Evolutionary conservation across 1,140 invertebrate genomes (phyloP), one percentile per base, ranked within the genome.

Genomic region (Lasioglossum baleicum): DNA sequence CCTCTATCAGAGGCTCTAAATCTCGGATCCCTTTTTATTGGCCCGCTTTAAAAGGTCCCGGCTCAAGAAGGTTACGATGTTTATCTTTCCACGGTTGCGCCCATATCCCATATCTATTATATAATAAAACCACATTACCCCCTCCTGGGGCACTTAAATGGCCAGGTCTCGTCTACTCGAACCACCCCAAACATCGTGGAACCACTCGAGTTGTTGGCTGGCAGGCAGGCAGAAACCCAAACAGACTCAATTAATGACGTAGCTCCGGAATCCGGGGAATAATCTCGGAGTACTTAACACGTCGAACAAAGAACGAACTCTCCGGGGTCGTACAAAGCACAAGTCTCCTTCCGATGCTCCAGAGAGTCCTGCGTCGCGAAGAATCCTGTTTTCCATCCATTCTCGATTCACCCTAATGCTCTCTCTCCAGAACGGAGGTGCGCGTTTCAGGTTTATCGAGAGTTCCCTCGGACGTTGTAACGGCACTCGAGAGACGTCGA

Each of bases 401-500:
- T 61, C 48, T 22, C 53, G 17, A 31, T 35, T 67, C 53, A 61
- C 53, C 71, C 63, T 67, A 68, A 75, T 66, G 53, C 61, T 53
- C 15, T 53, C 51, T 65, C 15, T 22, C 53, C 60, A 5, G 63
- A 42, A 15, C 64, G 44, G 51, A 75, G 78, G 61, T 60, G 78
- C 72, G 53, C 42, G 53, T 15, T 74, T 74, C 71, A 74, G 77
- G 77, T 80, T 80, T 80, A 80, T 75, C 71, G 53, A 74, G 71
- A 75, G 51, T 60, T 40, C 71, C 67, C 53, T 22, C n/a, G 78
- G 78, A 80, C 78, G 72, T 67, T 75, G 78, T 80, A 80, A 80
- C 78, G 78, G 78, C 78, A 80, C 78, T 80, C 72, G 71, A 75
- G 74, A 75, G 74, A 74, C 78, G 71, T 80, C 71, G 35, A 35